Conservation (phyloP, 2,113 vertebrate species). For the Phylloscopus trochilus region DNA sequence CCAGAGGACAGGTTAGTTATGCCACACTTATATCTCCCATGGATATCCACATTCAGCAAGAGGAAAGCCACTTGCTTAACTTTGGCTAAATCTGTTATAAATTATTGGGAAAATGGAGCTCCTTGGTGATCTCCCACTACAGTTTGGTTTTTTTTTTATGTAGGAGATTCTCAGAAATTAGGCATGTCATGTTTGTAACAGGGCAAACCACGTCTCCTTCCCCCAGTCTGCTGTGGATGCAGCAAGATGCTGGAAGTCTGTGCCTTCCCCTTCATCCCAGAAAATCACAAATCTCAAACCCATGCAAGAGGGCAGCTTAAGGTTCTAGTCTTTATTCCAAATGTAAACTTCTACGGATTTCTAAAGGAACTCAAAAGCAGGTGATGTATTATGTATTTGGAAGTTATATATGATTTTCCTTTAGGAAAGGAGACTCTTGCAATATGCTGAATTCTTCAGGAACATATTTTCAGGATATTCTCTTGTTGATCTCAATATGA, state of each 20-base stretch:
- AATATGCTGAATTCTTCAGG: not conserved
- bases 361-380: conserved; percentile 43
- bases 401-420: not conserved
- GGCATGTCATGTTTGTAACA: not conserved
- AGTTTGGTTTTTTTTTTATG: not conserved
- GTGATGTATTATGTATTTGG: not conserved
- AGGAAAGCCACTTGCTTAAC: not conserved
- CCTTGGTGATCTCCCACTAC: not conserved
- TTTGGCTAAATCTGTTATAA: not conserved
- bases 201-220: not conserved
- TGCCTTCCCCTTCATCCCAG: not conserved
- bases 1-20: not conserved
- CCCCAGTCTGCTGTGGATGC: not conserved
- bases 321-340: not conserved
- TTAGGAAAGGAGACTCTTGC: not conserved
- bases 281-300: not conserved
- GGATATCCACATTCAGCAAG: not conserved
- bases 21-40: not conserved
- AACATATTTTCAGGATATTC: conserved; percentile 6
- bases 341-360: conserved; percentile 12
- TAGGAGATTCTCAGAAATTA: not conserved
- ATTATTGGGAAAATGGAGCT: not conserved
- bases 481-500: not conserved
- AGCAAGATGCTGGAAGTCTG: not conserved
- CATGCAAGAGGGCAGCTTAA: not conserved